Evolutionary conservation across 2,113 vertebrate genomes (phyloP).

Genomic region (Carollia perspicillata): DNA sequence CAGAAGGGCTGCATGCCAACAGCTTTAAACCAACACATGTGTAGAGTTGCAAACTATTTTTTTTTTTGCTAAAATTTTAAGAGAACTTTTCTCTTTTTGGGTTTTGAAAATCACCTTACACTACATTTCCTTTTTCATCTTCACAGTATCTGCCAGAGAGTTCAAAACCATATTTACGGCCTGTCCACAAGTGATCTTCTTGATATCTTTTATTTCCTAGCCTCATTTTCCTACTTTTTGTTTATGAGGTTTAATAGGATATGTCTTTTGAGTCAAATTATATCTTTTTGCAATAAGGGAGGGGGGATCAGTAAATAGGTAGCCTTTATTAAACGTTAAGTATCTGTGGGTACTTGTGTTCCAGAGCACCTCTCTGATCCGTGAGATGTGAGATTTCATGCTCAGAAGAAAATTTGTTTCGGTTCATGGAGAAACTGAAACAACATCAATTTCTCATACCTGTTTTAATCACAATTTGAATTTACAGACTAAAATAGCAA

Average conservation of each 20-base stretch:
- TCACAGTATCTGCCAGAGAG: not conserved
- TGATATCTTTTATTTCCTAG: constrained; percentile 1
- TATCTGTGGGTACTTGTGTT: not conserved
- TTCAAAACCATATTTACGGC: not conserved
- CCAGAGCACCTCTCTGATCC: not conserved
- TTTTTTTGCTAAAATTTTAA: not conserved
- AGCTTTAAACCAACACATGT: not conserved
- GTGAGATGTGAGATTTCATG: not conserved
- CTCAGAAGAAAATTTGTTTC: constrained; percentile 29
- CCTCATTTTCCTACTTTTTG: not conserved
- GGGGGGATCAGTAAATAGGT: not conserved
- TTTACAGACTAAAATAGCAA: not conserved
- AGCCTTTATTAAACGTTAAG: not conserved
- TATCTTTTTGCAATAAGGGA: not conserved
- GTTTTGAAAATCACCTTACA: constrained; percentile 30
- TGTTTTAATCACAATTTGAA: constrained; percentile 21
- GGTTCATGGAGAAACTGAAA: constrained; percentile 21
- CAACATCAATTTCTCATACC: constrained; percentile 25
- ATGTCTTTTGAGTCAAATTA: not conserved
- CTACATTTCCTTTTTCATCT: not conserved
- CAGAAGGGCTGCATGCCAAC: not conserved
- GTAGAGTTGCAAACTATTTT: not conserved
- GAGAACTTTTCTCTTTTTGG: not conserved
- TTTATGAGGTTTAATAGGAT: not conserved
- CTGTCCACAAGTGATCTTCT: not conserved